Conservation (phyloP, 2,113 vertebrate species). For the Gymnorhina tibicen region DNA sequence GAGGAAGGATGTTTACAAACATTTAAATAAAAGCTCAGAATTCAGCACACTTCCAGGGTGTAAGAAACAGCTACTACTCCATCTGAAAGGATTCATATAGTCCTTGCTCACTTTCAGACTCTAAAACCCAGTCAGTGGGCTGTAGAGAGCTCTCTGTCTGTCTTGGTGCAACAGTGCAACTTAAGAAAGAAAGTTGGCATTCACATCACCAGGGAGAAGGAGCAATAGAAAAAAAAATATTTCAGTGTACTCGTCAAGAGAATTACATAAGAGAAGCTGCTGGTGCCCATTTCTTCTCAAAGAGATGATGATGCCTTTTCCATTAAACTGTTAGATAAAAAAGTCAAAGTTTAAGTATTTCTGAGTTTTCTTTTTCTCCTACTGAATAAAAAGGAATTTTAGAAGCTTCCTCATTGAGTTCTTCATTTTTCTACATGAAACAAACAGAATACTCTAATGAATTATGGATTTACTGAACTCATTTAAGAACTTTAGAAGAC, state of each 20-base stretch:
- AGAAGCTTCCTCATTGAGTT: not conserved
- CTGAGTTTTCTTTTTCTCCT: not conserved
- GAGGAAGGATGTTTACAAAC: not conserved
- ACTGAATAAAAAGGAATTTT: not conserved
- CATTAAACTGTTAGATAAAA: not conserved
- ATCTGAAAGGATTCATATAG: not conserved
- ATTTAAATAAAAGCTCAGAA: not conserved
- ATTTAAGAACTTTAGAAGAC: not conserved
- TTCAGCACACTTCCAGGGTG: not conserved
- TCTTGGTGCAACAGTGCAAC: not conserved
- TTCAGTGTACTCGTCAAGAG: not conserved
- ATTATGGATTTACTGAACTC: not conserved
- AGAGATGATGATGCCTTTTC: not conserved
- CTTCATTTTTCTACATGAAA: not conserved
- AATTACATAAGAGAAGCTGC: not conserved
- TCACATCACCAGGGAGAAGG: not conserved
- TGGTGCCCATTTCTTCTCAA: not conserved
- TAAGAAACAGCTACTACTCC: not conserved
- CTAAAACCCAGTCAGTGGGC: not conserved
- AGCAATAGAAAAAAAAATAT: not conserved
- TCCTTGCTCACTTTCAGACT: not conserved
- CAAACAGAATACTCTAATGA: not conserved
- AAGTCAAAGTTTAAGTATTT: not conserved
- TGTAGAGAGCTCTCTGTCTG: not conserved
- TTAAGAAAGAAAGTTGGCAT: not conserved